Evolutionary conservation across 2,797 vertebrate species (phyloP), one percentile per base, ranked within the genome.

Genomic region (Heteromormyrus szaboi): DNA sequence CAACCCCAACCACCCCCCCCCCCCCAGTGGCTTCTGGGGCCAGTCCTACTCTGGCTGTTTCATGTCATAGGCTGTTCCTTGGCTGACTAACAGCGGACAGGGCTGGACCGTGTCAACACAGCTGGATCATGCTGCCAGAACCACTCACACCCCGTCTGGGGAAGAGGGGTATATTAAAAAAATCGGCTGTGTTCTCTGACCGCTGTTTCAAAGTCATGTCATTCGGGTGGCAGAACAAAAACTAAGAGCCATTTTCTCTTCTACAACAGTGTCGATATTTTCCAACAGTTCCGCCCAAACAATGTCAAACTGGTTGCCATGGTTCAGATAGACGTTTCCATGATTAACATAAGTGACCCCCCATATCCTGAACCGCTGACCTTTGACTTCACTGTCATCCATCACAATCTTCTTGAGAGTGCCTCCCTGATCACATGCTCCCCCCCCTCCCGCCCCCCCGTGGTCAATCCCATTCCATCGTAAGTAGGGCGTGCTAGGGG

Each of bases 1-100:
- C 85, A 22, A 11, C 22, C 3, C 41, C n/a, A 22, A 5, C 19
- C 50, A 6, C 44, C 22, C 4, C 19, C 9, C 33, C 8, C 25
- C 25, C 89, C 92, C 89, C 87, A 89, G 48, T 93, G 89, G 88
- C 90, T 46, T 50, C 46, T 88, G 76, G 89, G 22, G 48, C 50
- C 46, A n/a, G 29, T 22, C 22, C 25, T 53, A 6, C 25, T 53
- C n/a, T 72, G 87, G 59, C 62, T 48, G 65, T 46, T 48, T 19
- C 88, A 85, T 89, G 86, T 91, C 88, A 68, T 83, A 87, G 81
- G 48, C 56, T 85, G 88, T 90, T 91, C 90, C 68, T 89, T 85
- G 84, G 89, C 89, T 90, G 87, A 89, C 94, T 92, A 92, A 89
- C 89, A 90, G 87, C 88, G 12, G 90, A 51, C 89, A 37, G 44